Evolutionary conservation across 2,113 vertebrate species (phyloP), one percentile per base, ranked within the genome.

Genomic region (Paracanthobrama guichenoti): DNA sequence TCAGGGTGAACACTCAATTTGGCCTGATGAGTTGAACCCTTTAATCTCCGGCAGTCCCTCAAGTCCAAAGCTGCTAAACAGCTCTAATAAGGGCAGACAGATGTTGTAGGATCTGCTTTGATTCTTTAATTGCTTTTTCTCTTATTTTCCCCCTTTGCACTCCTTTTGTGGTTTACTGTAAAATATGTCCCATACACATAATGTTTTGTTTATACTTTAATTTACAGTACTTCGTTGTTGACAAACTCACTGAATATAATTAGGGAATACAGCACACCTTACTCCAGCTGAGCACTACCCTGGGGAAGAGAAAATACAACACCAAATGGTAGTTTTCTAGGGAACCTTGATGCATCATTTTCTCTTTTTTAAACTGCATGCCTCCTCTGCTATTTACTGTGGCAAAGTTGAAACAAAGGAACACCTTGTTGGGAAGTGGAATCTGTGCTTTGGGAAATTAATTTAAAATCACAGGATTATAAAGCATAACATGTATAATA

Each of bases 71-170:
- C 94, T 95, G 94, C 92, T 95, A 97, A 97, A 96, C 92, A n/a
- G 91, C 94, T 94, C 95, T 98, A 97, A 98, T 97, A 96, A 93
- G 96, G 96, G 92, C 91, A 92, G 97, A 98, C 98, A 93, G 96
- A 96, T 97, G 96, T 96, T 96, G 94, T 92, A 92, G 94, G 94
- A 95, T 96, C 95, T 95, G 93, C 95, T 95, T 95, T 97, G 95
- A 99, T 97, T 98, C 93, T 98, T 97, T 98, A 99, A 99, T 99
- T 97, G 96, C 95, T 95, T 95, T 95, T 95, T 95, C 90, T 92
- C 91, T 84, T 87, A 89, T 83, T 86, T 86, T 85, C 75, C 28
- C 81, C 55, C 46, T 84, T 82, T 75, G 13, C 82, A 82, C 44
- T 55, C 67, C 81, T 86, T n/a, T 81, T 69, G 48, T 64, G 64